Evolutionary conservation across 1,140 invertebrate genomes (phyloP).

Genomic region (Scaptomyza pallida): DNA sequence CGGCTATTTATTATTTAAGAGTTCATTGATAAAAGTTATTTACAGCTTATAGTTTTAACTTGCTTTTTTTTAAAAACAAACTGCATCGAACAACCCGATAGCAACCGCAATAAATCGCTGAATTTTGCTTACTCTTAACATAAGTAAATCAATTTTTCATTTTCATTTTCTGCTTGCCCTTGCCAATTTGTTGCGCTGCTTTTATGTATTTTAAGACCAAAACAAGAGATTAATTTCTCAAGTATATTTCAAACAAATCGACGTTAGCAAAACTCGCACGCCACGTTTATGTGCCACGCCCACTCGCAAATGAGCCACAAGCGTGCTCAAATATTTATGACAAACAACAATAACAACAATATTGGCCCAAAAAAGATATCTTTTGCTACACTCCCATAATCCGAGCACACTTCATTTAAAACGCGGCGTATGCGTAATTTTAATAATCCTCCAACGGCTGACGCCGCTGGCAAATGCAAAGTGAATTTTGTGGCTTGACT

Average conservation of each 20-base stretch:
- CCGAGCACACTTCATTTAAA: constrained; percentile 70
- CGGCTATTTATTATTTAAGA: no score
- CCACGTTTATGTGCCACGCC: constrained; percentile 20
- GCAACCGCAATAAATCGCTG: no score
- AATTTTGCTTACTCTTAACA: not conserved
- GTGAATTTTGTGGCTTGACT: constrained; percentile 80
- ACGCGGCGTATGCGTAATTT: constrained; percentile 81
- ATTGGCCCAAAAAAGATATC: constrained; percentile 28
- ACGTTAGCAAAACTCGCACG: not conserved
- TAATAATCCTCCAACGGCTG: constrained; percentile 74
- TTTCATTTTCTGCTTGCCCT: constrained; percentile 2
- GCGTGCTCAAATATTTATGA: constrained; percentile 67
- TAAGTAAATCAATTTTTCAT: not conserved
- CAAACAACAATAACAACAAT: constrained; percentile 27
- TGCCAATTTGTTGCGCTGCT: constrained; percentile 14
- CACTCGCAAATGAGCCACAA: constrained; percentile 31
- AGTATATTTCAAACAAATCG: constrained; percentile 33
- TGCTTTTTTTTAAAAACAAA: no score
- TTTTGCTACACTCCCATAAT: no score
- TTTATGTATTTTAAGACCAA: constrained; percentile 28
- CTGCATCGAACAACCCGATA: no score
- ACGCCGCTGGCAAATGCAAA: constrained; percentile 63
- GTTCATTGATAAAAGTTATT: no score
- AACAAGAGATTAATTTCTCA: constrained; percentile 42
- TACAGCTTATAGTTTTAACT: no score